Evolutionary conservation across 1,140 invertebrate genomes (phyloP), one percentile per base, ranked within the genome.

Genomic region (Diploscapter pachys): DNA sequence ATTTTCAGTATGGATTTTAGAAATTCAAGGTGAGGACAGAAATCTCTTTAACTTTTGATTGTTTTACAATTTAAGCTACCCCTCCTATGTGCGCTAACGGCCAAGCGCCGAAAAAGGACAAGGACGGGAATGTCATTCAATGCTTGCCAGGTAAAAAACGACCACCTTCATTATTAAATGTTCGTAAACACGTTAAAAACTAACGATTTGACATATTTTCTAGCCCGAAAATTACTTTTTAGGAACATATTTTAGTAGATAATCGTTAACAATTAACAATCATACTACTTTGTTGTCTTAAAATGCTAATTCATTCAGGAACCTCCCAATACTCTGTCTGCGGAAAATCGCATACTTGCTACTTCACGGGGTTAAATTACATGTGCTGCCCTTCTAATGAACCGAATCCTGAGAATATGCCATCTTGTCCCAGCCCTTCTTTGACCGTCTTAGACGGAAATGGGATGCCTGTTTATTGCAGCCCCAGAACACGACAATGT

Each of bases 301-400:
- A 31, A 31, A 31, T 31, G 31, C 31, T 31, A 31, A 31, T 31
- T 31, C 31, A 31, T 31, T 66, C 31, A 78, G 77, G 77, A 52
- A 57, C 65, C 4, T 65, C 75, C 4, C 50, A 69, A 59, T 50
- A 72, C 13, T 52, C 70, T 5, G 64, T 72, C 5, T 78, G 77
- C 65, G 77, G 77, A 8, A n/a, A 65, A 5, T 56, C 55, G 9
- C 71, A 78, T 50, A 71, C 78, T 5, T 78, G 77, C 56, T 78
- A 68, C 75, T 78, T 78, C 55, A 72, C 77, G 31, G 77, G 77
- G 31, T 57, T 76, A n/a, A 78, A 78, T 57, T 78, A 78, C 57
- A 75, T 76, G 71, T 78, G 77, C 51, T 78, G 77, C 51, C 77
- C 77, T 9, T 66, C 68, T 8, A 76, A 76, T 52, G 77, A 78